These are phyloP conservation scores for Propithecus deckenii DNA, from an alignment of 2,797 vertebrate genomes.

Conservation along the genomic window DNA sequence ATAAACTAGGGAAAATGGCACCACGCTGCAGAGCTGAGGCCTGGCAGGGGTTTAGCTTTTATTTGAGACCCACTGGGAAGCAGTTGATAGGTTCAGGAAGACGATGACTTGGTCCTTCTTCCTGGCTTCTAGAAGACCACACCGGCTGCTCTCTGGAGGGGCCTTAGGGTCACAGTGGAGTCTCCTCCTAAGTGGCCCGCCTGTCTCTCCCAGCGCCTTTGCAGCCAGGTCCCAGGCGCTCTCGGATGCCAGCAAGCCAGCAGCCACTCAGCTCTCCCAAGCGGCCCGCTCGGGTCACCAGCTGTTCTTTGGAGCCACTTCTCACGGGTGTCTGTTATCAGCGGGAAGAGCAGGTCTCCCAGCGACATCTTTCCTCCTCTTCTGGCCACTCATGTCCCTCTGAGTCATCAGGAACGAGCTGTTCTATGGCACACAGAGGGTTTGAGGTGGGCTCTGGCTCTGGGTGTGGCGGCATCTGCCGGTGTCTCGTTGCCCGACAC, in stretches of 20 bases:
- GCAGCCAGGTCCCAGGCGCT: background rate
- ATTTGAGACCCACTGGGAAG: background rate
- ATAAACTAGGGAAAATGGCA: accelerated
- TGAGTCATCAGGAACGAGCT: background rate
- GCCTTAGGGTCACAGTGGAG: too few relatives aligned
- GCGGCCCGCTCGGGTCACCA: background rate
- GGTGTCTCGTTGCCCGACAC: background rate
- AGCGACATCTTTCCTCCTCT: accelerated
- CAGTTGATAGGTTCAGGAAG: background rate
- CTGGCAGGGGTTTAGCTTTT: background rate
- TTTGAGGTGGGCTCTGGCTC: background rate
- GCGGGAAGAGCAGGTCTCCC: background rate
- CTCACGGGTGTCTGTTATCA: accelerated
- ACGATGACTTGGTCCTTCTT: background rate
- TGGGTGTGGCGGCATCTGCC: background rate
- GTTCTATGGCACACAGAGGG: background rate
- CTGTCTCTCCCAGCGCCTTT: background rate
- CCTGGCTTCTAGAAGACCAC: background rate
- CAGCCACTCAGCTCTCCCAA: background rate
- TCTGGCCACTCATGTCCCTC: background rate
- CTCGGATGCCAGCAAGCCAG: background rate
- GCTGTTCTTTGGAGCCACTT: background rate
- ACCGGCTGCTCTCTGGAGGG: background rate
- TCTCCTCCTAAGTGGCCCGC: background rate
- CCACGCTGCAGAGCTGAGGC: background rate